These are phyloP conservation scores for Drosophila nigrodunni DNA, from an alignment of 1,140 invertebrate species.

Conservation along the genomic window DNA sequence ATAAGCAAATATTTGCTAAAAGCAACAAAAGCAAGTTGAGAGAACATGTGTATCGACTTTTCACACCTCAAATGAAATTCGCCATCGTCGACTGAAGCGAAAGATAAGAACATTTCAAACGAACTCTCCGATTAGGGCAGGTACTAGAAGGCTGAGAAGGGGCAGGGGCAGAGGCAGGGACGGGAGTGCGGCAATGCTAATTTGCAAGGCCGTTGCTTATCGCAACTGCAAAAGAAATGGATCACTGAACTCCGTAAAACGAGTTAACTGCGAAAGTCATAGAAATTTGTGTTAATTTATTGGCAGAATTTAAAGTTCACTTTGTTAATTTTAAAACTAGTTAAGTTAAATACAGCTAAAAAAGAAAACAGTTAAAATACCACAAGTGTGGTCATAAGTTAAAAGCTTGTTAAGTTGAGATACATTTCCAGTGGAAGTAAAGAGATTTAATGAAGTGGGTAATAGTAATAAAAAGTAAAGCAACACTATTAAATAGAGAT, in stretches of 20 bases:
- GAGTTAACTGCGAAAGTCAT: background rate
- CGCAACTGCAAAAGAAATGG: conserved; percentile 25
- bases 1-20: conserved; percentile 52
- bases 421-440: no score
- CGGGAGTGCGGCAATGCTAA: conserved; percentile 54
- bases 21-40: conserved; percentile 20
- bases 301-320: background rate
- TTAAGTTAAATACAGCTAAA: no score
- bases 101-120: conserved; percentile 41
- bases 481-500: no score
- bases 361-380: no score
- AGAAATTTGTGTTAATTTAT: background rate
- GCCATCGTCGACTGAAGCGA: conserved; percentile 30
- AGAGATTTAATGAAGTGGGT: no score
- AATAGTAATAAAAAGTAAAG: no score
- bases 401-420: no score
- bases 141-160: background rate
- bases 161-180: background rate
- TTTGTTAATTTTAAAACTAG: no score
- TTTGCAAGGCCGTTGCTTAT: conserved; percentile 66
- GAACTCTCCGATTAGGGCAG: conserved; percentile 3
- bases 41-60: conserved; percentile 71
- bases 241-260: conserved; percentile 14
- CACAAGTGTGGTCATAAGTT: no score
- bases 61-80: conserved; percentile 63